Evolutionary conservation across 2,888 invertebrate species (phyloP).

Genomic region (Callyntrura guangdongensis): DNA sequence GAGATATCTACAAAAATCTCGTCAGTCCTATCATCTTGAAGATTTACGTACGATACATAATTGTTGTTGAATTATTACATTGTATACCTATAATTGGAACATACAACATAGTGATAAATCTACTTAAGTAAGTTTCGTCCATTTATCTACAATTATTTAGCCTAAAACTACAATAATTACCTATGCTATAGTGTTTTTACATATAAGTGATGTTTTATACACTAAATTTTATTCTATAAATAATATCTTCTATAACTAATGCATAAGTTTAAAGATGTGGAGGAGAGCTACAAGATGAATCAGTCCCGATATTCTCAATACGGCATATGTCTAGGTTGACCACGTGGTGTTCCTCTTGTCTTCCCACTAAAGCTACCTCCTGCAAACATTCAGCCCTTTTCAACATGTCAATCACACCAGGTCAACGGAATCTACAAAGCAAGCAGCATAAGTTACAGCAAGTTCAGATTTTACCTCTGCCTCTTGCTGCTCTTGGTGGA

Average conservation of each 20-base stretch:
- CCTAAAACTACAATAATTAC: slow-evolving; percentile 47
- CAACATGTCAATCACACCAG: slow-evolving; percentile 83
- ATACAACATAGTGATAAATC: slow-evolving; percentile 54
- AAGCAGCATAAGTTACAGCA: slow-evolving; percentile 83
- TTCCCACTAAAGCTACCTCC: slow-evolving; percentile 84
- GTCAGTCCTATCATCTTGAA: slow-evolving; percentile 67
- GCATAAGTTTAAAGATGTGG: slow-evolving; percentile 64
- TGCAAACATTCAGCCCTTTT: slow-evolving; percentile 84
- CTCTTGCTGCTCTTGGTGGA: slow-evolving; percentile 83
- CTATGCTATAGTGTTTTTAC: slow-evolving; percentile 30
- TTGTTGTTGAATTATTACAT: slow-evolving; percentile 37
- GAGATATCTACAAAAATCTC: slow-evolving; percentile 56
- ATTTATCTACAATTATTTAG: slow-evolving; percentile 52
- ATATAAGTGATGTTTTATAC: slow-evolving; percentile 44
- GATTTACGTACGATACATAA: slow-evolving; percentile 50
- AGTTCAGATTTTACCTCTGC: slow-evolving; percentile 83
- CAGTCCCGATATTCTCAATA: slow-evolving; percentile 82
- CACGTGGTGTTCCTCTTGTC: slow-evolving; percentile 84
- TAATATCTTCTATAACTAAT: slow-evolving; percentile 59
- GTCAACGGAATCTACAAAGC: slow-evolving; percentile 82
- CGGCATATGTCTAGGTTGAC: slow-evolving; percentile 84
- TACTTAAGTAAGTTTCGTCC: slow-evolving; percentile 78
- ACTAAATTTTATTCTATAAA: slow-evolving; percentile 50
- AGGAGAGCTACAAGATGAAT: slow-evolving; percentile 80
- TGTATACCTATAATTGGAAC: slow-evolving; percentile 65